Percentiles rank a stretch among this genome's conserved stretches.
Evolutionary conservation across 1,140 invertebrate species (phyloP).

Genomic region (Drosophila persimilis): DNA sequence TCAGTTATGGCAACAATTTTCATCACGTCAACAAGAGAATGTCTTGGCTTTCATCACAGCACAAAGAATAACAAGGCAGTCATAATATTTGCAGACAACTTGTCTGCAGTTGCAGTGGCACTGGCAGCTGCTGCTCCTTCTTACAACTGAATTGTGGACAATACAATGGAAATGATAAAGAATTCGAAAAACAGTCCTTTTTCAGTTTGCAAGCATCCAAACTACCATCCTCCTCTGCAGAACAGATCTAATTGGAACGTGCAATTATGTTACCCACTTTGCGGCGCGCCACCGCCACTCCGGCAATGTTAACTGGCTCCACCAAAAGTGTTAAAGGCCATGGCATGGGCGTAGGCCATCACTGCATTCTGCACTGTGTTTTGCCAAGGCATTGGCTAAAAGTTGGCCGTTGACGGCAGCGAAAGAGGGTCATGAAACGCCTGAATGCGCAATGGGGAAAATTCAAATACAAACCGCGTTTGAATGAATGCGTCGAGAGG

Average conservation of each 20-base stretch:
- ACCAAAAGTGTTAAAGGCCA: constrained; percentile 13
- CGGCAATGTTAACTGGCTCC: constrained; percentile 42
- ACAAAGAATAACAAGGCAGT: constrained; percentile 11
- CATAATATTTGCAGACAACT: constrained; percentile 50
- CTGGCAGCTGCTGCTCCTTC: constrained; percentile 9
- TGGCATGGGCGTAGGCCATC: neutral
- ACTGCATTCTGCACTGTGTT: neutral
- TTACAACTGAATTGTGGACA: constrained; percentile 48
- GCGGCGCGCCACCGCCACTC: constrained; percentile 1
- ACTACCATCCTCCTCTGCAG: neutral
- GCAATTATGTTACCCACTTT: constrained; percentile 49
- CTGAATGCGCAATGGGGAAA: neutral
- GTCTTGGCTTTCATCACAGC: constrained; percentile 19
- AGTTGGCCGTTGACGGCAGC: constrained; percentile 2
- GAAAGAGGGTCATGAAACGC: too few species aligned
- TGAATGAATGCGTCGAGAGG: constrained; percentile 66
- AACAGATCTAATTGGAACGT: constrained; percentile 61
- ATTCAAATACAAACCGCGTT: constrained; percentile 61
- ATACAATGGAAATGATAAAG: constrained; percentile 53
- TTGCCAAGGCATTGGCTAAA: constrained; percentile 49
- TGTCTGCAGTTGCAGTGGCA: constrained; percentile 30
- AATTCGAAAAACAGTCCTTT: constrained; percentile 15
- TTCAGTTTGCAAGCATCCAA: neutral
- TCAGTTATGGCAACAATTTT: constrained; percentile 47
- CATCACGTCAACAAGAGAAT: constrained; percentile 41